Evolutionary conservation across 1,140 invertebrate species (phyloP), one percentile per base, ranked within the genome.

Genomic region (Monomorium pharaonis): DNA sequence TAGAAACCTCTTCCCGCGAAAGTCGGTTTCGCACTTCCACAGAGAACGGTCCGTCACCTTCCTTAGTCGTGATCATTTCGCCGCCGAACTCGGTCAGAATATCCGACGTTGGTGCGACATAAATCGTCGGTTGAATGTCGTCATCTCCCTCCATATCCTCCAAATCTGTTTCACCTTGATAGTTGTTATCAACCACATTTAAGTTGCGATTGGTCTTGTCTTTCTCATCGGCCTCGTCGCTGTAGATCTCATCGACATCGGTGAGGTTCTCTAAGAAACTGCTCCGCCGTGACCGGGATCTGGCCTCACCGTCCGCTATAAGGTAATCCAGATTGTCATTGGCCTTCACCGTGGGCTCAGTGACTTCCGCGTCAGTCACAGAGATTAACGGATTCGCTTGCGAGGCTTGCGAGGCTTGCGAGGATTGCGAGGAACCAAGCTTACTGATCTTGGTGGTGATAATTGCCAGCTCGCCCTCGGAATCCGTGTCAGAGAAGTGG

Each of bases 401-500:
- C 18, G 37, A 24, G 14, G 30, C 5, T n/a, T 78, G 65, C 56
- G 30, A 0, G 1, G 9, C 9, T 6, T 33, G 27, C 18, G 37
- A 24, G 14, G 30, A 3, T n/a, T 78, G 65, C 56, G 24, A 0
- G 2, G 67, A 51, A 44, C 83, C 94, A 6, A 89, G 72, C 0
- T 83, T 69, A 10, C 81, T 60, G 2, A 65, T 12, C 10, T 89
- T 88, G 0, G 84, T 58, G 7, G 76, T 87, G 3, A 93, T 91
- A n/a, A 88, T 72, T 0, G 86, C 84, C 0, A 95, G 83, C 56
- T 95, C 94, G n/a, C 94, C 95, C 49, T 95, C 95, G 3, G 94
- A 95, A 77, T 95, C 95, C 0, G 94, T 95, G 30, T 95, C 95
- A 12, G 94, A 95, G 51, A 95, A 95, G 14, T 95, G 94, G 0